Evolutionary conservation across 2,113 vertebrate genomes (phyloP), one percentile per base, ranked within the genome.

Genomic region (Hucho hucho): DNA sequence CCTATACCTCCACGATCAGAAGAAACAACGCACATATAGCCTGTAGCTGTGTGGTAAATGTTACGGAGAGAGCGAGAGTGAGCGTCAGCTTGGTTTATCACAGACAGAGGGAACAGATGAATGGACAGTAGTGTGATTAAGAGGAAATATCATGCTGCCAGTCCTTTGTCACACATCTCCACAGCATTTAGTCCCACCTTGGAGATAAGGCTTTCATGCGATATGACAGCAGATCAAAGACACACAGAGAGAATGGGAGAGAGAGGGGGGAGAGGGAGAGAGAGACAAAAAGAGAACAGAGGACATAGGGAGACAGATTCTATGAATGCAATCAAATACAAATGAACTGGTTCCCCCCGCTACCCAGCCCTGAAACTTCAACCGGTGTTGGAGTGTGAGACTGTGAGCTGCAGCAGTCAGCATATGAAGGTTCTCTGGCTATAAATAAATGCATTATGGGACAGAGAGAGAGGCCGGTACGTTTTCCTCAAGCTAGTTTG

Each of bases 81-180:
- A 4, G 47, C 14, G 0, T 18, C 64, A 32, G 28, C 28, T 4
- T 20, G 14, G 6, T 25, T 66, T 6, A 16, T 66, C 28, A 67
- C 65, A 18, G 28, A 67, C 13, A 32, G 4, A 29, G 3, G 28
- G n/a, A 37, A 47, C 37, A 14, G 4, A 47, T 25, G 72, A 32
- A 47, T 75, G 76, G 25, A 66, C 79, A 29, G 75, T 79, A 75
- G 72, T 43, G 37, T 3, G 9, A 43, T 81, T 72, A 87, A 83
- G 77, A 82, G 83, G 70, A 86, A 84, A 87, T 89, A 78, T 84
- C 81, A 76, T 26, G 70, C 69, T 78, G 75, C 64, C 70, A 75
- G 28, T 75, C 81, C 61, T 3, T 11, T 70, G 80, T 43, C 13
- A 74, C 46, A 75, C 58, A 66, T 73, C 66, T 70, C 63, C 1